These are phyloP conservation scores for Macaria liturata DNA, from an alignment of 2,888 invertebrate species.

Conservation along the genomic window DNA sequence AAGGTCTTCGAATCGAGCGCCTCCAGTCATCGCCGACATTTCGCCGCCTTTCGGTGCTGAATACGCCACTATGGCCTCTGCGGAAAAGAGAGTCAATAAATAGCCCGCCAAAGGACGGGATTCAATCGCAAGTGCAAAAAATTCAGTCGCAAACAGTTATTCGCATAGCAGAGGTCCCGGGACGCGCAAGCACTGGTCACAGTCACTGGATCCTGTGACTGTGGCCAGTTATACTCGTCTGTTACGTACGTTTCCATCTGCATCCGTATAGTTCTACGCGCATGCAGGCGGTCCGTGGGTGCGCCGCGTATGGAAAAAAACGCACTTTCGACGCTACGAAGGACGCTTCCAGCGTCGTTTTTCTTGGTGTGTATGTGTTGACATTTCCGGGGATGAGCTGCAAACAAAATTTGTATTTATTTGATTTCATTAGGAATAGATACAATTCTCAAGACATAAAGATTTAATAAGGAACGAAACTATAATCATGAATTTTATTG, in stretches of 20 bases:
- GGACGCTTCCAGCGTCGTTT: conserved; percentile 90
- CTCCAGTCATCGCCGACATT: conserved; percentile 85
- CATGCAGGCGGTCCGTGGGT: conserved; percentile 95
- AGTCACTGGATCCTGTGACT: conserved; percentile 9
- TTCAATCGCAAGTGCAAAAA: conserved; percentile 37
- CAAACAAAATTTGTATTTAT: conserved; percentile 31
- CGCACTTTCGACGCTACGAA: conserved; percentile 93
- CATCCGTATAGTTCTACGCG: conserved; percentile 96
- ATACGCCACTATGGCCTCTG: conserved; percentile 88
- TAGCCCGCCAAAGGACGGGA: conserved; percentile 51
- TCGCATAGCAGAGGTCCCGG: conserved; percentile 58
- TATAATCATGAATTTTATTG: too few species aligned
- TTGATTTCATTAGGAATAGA: too few species aligned
- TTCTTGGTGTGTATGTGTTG: conserved; percentile 89
- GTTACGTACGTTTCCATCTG: conserved; percentile 78
- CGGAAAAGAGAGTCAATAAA: conserved; percentile 41
- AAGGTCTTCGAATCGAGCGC: conserved; percentile 88
- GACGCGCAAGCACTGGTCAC: conserved; percentile 53
- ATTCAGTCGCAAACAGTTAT: conserved; percentile 22
- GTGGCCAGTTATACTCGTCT: conserved; percentile 38
- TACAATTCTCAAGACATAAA: too few species aligned
- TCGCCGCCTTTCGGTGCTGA: conserved; percentile 86
- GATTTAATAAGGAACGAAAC: too few species aligned
- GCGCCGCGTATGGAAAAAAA: conserved; percentile 93
- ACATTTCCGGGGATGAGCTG: conserved; percentile 90